Evolutionary conservation across 2,113 vertebrate species (phyloP).

Genomic region (Muntiacus muntjak): DNA sequence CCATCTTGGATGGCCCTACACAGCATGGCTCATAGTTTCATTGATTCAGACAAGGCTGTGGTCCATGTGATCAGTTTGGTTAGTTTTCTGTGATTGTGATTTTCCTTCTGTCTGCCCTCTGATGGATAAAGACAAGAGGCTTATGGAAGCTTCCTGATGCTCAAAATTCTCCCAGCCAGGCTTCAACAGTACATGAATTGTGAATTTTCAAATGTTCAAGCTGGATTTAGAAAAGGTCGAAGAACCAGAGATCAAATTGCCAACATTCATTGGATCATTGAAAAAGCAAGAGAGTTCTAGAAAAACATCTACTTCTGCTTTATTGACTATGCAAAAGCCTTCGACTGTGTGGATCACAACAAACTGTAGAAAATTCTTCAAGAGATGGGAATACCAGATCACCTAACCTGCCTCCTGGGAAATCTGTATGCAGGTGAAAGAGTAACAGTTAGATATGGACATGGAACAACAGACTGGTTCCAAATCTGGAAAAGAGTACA

Average conservation of each 20-base stretch:
- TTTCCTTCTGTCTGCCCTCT: background rate
- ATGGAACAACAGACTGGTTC: background rate
- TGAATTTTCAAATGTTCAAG: background rate
- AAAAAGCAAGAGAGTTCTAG: background rate
- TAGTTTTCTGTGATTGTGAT: background rate
- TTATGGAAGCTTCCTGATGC: background rate
- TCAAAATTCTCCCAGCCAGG: background rate
- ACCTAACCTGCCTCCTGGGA: background rate
- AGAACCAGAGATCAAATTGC: background rate
- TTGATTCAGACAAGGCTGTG: background rate
- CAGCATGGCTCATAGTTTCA: background rate
- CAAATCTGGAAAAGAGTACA: background rate
- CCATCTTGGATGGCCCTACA: background rate
- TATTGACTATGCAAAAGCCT: background rate
- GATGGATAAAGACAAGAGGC: background rate
- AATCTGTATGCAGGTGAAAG: background rate
- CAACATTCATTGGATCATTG: background rate
- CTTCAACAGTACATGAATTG: background rate
- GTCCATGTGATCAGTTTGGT: background rate
- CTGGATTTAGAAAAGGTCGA: background rate
- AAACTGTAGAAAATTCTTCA: background rate
- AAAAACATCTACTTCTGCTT: background rate
- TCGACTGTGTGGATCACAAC: background rate
- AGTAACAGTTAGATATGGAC: background rate
- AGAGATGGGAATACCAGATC: background rate